Percentiles rank a stretch among this genome's conserved stretches.
These are phyloP conservation scores for Alethe diademata DNA, from an alignment of 2,113 vertebrate genomes.

Conservation along the genomic window DNA sequence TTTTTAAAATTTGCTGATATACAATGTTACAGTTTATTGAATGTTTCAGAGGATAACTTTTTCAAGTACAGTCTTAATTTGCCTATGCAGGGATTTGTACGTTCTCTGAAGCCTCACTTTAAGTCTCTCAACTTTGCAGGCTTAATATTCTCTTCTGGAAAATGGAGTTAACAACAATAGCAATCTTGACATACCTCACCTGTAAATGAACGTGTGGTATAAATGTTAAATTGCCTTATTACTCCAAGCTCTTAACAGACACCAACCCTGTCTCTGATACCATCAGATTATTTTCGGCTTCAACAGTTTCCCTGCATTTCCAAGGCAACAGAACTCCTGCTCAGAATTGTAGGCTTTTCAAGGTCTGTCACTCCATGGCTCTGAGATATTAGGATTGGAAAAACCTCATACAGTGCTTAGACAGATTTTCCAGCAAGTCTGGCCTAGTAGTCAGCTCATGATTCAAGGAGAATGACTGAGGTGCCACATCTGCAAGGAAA, in stretches of 20 bases:
- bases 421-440: not conserved
- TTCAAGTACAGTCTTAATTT: not conserved
- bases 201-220: not conserved
- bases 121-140: not conserved
- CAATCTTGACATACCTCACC: not conserved
- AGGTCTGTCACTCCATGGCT: not conserved
- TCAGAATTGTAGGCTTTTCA: not conserved
- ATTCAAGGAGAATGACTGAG: not conserved
- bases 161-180: not conserved
- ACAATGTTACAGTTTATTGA: not conserved
- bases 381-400: not conserved
- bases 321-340: conserved; percentile 10
- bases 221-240: conserved; percentile 35
- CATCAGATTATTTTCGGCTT: conserved; percentile 29
- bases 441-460: not conserved
- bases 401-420: not conserved
- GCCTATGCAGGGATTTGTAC: not conserved
- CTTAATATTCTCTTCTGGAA: not conserved
- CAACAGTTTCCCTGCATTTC: conserved; percentile 39
- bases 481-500: conserved; percentile 26
- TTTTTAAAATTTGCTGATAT: not conserved
- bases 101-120: not conserved
- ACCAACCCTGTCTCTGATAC: not conserved
- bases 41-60: not conserved
- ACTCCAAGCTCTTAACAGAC: not conserved